Evolutionary conservation across 2,797 vertebrate species (phyloP).

Genomic region (Parotocinclus haroldoi): DNA sequence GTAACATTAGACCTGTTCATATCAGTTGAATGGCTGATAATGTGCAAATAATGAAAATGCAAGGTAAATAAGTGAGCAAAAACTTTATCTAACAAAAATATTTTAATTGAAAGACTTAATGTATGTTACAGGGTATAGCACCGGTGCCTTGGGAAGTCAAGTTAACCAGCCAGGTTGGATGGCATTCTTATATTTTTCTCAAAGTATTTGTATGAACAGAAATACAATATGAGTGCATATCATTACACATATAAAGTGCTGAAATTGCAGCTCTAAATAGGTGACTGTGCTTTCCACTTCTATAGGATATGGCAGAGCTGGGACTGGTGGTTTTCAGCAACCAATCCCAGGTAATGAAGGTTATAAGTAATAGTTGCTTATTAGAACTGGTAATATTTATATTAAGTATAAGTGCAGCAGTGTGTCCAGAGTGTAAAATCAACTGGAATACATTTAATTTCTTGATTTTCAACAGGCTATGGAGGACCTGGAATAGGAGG

Average conservation of each 20-base stretch:
- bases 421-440: background rate
- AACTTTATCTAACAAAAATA: background rate
- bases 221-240: too few relatives aligned
- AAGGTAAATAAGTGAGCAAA: too few relatives aligned
- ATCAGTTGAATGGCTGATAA: too few relatives aligned
- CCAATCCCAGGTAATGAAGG: conserved; percentile 58
- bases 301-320: conserved; percentile 55
- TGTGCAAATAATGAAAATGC: too few relatives aligned
- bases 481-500: conserved; percentile 34
- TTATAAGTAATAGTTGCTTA: too few relatives aligned
- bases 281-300: conserved; percentile 18
- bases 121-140: conserved; percentile 54
- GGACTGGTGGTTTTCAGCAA: conserved; percentile 47
- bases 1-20: too few relatives aligned
- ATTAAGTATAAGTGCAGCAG: too few relatives aligned
- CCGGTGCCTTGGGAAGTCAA: conserved; percentile 55
- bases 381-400: too few relatives aligned
- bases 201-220: background rate
- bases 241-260: background rate
- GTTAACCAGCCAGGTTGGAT: conserved; percentile 65
- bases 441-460: background rate
- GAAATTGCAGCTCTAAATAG: too few relatives aligned
- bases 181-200: background rate
- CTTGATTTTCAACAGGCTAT: conserved; percentile 32
- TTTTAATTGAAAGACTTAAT: background rate